A percentile compares a stretch with the other conserved stretches of the same genome.
Evolutionary conservation across 2,888 invertebrate genomes (phyloP).

Genomic region (Lottia scabra): DNA sequence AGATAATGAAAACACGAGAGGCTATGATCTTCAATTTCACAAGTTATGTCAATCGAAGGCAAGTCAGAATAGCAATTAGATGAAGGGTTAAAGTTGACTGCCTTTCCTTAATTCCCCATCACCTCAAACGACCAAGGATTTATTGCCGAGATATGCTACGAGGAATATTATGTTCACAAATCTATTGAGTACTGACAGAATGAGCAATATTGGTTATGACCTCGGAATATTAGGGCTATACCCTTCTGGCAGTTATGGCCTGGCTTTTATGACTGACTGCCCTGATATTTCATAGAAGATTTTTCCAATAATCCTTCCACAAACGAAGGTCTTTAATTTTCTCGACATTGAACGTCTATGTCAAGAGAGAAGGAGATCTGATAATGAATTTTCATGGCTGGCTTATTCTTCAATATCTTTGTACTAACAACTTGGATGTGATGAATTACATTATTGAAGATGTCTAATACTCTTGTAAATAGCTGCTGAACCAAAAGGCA

Average conservation of each 20-base stretch:
- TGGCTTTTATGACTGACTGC: constrained; percentile 21
- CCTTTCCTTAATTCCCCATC: constrained; percentile 15
- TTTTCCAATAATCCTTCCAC: constrained; percentile 22
- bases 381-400: constrained; percentile 15
- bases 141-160: constrained; percentile 18
- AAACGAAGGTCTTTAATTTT: constrained; percentile 23
- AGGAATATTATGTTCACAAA: constrained; percentile 18
- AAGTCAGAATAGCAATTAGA: constrained; percentile 24
- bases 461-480: constrained; percentile 5
- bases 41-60: constrained; percentile 18
- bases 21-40: constrained; percentile 17
- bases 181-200: constrained; percentile 19
- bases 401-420: constrained; percentile 5
- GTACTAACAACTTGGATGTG: constrained; percentile 1
- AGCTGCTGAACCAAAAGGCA: constrained; percentile 2
- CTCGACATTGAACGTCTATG: constrained; percentile 6
- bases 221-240: neutral
- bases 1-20: constrained; percentile 21
- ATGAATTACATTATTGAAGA: constrained; percentile 4
- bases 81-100: constrained; percentile 9
- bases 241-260: constrained; percentile 13
- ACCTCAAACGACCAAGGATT: constrained; percentile 19
- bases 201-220: constrained; percentile 19
- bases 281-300: constrained; percentile 23
- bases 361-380: constrained; percentile 13